Evolutionary conservation across 2,113 vertebrate species (phyloP).

Genomic region (Gallinago paraguaiae): DNA sequence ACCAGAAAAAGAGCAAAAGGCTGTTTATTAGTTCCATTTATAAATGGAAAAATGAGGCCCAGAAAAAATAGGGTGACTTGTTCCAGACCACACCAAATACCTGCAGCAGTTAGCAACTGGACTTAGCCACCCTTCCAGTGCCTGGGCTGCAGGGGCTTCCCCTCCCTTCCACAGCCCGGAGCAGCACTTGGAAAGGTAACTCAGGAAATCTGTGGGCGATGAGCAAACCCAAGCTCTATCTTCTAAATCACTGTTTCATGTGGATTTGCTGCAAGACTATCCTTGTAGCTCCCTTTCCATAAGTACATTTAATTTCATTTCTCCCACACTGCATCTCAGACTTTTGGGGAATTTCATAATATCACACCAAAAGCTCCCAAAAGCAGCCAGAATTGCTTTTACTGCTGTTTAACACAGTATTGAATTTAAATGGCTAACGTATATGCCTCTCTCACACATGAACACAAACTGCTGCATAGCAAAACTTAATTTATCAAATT

Average conservation of each 20-base stretch:
- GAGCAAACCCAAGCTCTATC: not conserved
- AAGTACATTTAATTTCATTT: not conserved
- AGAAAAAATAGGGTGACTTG: not conserved
- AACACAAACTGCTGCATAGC: not conserved
- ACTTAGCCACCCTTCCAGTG: not conserved
- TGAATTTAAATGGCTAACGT: not conserved
- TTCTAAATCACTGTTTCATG: not conserved
- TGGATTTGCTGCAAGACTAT: not conserved
- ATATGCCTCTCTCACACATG: not conserved
- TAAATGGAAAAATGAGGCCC: not conserved
- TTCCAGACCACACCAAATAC: not conserved
- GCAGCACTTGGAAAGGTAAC: not conserved
- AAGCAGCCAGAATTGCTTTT: not conserved
- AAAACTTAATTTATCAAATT: slow-evolving; percentile 34
- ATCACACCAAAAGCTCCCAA: not conserved
- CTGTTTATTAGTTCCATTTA: not conserved
- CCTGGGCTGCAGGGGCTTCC: not conserved
- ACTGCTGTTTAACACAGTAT: not conserved
- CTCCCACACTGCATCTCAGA: not conserved
- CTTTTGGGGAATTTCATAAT: not conserved
- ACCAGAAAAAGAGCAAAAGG: not conserved
- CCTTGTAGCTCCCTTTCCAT: not conserved
- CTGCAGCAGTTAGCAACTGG: not conserved
- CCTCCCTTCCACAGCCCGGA: not conserved
- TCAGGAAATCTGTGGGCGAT: not conserved